Base-by-base conservation (phyloP, 1,140 invertebrate species). In the Leguminivora glycinivorella region DNA sequence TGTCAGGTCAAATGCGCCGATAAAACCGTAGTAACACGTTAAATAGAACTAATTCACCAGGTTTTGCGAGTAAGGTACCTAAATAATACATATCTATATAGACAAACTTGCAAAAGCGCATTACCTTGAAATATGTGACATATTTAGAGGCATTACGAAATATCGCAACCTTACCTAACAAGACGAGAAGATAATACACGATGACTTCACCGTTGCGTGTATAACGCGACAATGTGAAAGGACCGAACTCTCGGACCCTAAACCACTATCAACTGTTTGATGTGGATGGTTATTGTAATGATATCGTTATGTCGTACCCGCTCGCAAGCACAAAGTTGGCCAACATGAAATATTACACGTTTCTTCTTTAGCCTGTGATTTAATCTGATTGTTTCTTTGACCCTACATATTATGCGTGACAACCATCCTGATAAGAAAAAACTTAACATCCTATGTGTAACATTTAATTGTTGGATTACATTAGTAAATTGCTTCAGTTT, bases 71-170 rank as follows among this genome's bases (percentile, higher is more conserved):
- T n/a, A n/a, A n/a, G 6, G 10, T 38, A 4, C 34, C 34, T 38
- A 2, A 5, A 4, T 47, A 0, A 19, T 17, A 7, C n/a, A 19
- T 19, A 12, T 19, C 6, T 47, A n/a, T 24, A 67, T 40, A 6
- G 9, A 38, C 10, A 22, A 22, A 67, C 12, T 40, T 67, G 38
- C 34, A 67, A 67, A 67, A 63, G 0, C 6, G n/a, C 26, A 31
- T 17, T 29, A 31, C 58, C 58, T 63, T 63, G 58, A 34, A 7
- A 63, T 5, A 4, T 63, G 58, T 63, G 29, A 63, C 58, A 63
- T 31, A 63, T 63, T 17, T 34, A 7, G 58, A 31, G n/a, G 26
- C 2, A 31, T 63, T 63, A 31, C 22, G n/a, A 34, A 63, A 63
- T 58, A 26, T 58, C 29, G n/a, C 19, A 43, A 43, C 19, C 19